A percentile compares a stretch with the other conserved stretches of the same genome.
These are phyloP conservation scores for Chloebia gouldiae DNA, from an alignment of 2,113 vertebrate species.

Conservation along the genomic window DNA sequence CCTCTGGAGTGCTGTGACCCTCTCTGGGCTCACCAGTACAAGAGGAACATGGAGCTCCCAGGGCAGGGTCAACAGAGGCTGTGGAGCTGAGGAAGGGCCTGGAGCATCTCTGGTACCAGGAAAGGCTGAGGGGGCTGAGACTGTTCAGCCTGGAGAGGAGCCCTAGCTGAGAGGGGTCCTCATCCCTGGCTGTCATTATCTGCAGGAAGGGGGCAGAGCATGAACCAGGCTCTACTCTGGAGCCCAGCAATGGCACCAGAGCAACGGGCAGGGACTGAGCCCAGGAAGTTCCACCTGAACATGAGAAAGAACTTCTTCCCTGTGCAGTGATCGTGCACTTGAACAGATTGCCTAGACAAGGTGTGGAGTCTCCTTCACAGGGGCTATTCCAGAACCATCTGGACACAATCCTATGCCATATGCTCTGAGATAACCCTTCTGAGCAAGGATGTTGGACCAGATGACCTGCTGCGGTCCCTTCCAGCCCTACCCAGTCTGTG, in stretches of 20 bases:
- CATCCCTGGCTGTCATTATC: background rate
- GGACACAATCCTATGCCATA: background rate
- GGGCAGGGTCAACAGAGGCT: accelerated
- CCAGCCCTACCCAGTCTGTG: background rate
- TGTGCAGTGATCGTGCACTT: background rate
- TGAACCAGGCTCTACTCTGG: accelerated
- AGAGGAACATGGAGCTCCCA: background rate
- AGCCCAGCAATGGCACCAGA: background rate
- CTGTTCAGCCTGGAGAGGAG: background rate
- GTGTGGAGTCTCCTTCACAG: background rate
- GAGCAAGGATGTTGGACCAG: background rate
- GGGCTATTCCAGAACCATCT: background rate
- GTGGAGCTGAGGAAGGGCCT: background rate
- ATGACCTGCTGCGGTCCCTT: background rate
- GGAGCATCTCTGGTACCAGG: background rate
- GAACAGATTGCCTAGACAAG: background rate
- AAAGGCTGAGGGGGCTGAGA: background rate
- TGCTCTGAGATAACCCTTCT: background rate
- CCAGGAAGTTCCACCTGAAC: background rate
- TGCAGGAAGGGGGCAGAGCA: background rate
- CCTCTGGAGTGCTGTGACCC: too few species aligned
- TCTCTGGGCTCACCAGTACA: background rate
- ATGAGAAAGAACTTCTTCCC: background rate
- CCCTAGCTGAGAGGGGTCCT: background rate
- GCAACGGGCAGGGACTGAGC: background rate